These are phyloP conservation scores for Ceratosolen solmsi DNA, from an alignment of 1,140 invertebrate genomes.

Conservation along the genomic window DNA sequence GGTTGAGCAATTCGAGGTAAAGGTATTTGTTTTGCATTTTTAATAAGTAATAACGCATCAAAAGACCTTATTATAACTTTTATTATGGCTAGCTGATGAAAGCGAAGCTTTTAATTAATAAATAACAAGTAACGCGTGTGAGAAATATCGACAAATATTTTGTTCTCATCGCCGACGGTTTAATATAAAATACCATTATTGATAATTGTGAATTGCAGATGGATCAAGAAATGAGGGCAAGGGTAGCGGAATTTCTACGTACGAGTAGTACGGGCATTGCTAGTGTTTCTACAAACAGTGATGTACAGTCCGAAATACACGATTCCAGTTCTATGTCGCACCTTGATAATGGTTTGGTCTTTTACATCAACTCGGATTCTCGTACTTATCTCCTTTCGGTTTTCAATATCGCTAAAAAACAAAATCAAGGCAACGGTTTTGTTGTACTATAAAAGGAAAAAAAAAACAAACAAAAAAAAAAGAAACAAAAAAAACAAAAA, in stretches of 20 bases:
- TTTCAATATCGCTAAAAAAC: conserved; percentile 73
- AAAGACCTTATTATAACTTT: too few species aligned
- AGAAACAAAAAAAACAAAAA: too few species aligned
- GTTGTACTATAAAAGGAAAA: conserved; percentile 66
- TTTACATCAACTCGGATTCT: conserved; percentile 71
- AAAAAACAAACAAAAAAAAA: too few species aligned
- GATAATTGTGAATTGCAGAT: conserved; percentile 64
- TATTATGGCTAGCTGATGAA: too few species aligned
- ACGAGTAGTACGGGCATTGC: conserved; percentile 72
- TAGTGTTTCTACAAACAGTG: conserved; percentile 65
- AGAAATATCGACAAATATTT: too few species aligned
- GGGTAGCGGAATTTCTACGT: conserved; percentile 75
- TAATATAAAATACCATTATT: background rate
- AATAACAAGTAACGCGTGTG: too few species aligned
- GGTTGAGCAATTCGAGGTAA: conserved; percentile 28
- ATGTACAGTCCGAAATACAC: conserved; percentile 65
- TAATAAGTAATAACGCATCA: too few species aligned
- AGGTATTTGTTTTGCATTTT: background rate
- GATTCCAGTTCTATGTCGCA: conserved; percentile 55
- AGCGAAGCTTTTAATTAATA: too few species aligned
- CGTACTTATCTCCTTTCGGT: conserved; percentile 73
- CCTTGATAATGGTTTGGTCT: conserved; percentile 66
- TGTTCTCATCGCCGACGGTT: too few species aligned
- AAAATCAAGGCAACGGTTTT: conserved; percentile 68
- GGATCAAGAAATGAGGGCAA: conserved; percentile 74